Percentiles rank a stretch among this genome's conserved stretches.
Evolutionary conservation across 1,140 invertebrate species (phyloP).

Genomic region (Agrilus planipennis): DNA sequence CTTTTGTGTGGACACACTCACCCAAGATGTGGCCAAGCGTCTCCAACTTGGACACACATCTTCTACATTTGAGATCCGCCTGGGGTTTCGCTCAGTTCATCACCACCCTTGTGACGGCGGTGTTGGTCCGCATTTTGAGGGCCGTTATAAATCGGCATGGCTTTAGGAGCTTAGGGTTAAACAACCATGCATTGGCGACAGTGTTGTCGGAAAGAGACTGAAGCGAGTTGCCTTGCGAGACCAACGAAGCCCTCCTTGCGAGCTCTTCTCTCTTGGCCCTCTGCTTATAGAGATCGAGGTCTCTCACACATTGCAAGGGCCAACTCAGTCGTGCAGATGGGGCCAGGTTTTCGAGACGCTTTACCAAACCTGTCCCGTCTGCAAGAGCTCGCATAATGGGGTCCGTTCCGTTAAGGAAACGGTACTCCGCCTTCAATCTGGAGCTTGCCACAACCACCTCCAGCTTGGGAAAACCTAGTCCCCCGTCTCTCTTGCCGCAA

Average conservation of each 20-base stretch:
- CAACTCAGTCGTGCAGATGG: constrained; percentile 7
- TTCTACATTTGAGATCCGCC: constrained; percentile 9
- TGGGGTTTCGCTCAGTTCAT: constrained; percentile 12
- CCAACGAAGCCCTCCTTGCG: constrained; percentile 5
- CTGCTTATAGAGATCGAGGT: constrained; percentile 1
- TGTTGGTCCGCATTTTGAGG: constrained; percentile 20
- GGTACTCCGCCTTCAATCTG: constrained; percentile 5
- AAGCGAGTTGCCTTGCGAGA: constrained; percentile 17
- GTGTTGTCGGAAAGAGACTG: constrained; percentile 9
- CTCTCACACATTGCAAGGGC: not conserved
- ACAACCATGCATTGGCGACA: constrained; percentile 14
- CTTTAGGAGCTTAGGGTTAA: constrained; percentile 10
- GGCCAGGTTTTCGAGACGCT: constrained; percentile 11
- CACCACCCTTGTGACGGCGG: constrained; percentile 9
- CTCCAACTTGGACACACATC: constrained; percentile 12
- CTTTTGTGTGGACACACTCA: constrained; percentile 18
- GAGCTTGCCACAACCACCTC: not conserved
- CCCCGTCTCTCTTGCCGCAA: constrained; percentile 19
- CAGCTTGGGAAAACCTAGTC: constrained; percentile 12
- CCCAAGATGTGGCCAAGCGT: constrained; percentile 23
- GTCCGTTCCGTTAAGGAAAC: constrained; percentile 9
- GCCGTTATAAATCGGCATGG: too few relatives aligned
- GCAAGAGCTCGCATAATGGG: constrained; percentile 14
- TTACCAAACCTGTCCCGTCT: constrained; percentile 7
- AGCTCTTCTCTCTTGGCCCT: constrained; percentile 9